Evolutionary conservation across 35 echinoderm and acorn worm genomes (phyloP).

Genomic region (Ophioderma brevispina): DNA sequence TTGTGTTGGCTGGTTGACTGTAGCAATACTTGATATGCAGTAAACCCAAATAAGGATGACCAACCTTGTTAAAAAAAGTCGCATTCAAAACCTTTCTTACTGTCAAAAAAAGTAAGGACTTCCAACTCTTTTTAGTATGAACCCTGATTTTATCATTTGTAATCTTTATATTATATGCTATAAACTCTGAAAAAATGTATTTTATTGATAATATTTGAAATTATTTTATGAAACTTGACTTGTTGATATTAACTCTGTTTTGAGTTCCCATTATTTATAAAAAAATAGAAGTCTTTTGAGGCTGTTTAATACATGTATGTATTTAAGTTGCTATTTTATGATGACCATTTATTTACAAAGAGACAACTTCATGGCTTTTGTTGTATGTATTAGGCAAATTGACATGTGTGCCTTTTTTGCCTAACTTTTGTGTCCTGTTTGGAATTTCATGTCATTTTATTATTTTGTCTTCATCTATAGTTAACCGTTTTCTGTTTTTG

Average conservation of each 20-base stretch:
- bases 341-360: neutral
- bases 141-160: conserved; percentile 3
- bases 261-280: neutral
- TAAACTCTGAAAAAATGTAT: neutral
- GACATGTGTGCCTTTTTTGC: neutral
- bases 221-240: conserved; percentile 1
- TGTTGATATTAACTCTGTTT: neutral
- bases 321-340: conserved; percentile 5
- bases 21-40: no score
- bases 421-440: neutral
- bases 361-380: neutral
- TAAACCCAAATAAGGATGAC: neutral
- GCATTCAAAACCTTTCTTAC: neutral
- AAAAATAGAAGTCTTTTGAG: neutral
- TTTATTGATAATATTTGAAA: neutral
- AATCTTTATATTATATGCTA: neutral
- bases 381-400: neutral
- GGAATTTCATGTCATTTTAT: neutral
- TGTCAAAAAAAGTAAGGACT: neutral
- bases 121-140: neutral
- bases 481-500: neutral
- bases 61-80: neutral
- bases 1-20: neutral
- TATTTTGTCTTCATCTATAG: neutral
- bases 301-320: neutral